phyloP scores from a whole-genome alignment of 2,888 invertebrate species.

The Trissonchulus latispiculum region DNA sequence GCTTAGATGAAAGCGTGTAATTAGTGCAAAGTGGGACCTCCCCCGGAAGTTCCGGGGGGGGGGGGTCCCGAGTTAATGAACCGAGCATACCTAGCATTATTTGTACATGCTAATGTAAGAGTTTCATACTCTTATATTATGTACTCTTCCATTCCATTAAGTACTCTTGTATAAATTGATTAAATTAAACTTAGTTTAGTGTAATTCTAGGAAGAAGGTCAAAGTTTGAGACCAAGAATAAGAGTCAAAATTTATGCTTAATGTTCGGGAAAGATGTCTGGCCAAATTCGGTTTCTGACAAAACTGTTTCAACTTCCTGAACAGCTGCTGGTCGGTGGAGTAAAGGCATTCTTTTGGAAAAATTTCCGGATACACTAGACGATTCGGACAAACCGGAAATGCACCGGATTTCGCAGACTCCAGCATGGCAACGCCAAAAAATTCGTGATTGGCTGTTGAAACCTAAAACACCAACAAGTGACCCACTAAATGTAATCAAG shows the following conservation, averaged over 20 bases:
- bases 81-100: too few species aligned
- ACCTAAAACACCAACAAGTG: too few species aligned
- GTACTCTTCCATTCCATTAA: too few species aligned
- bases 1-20: too few species aligned
- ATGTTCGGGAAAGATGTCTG: not conserved
- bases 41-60: too few species aligned
- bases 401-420: slow-evolving; percentile 62
- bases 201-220: not conserved
- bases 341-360: slow-evolving; percentile 49
- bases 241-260: not conserved
- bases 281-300: slow-evolving; percentile 23
- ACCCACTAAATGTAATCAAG: too few species aligned
- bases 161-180: too few species aligned
- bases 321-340: slow-evolving; percentile 28
- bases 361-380: slow-evolving; percentile 62
- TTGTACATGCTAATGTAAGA: too few species aligned
- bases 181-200: too few species aligned
- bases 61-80: too few species aligned
- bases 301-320: slow-evolving; percentile 26
- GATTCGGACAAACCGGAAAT: slow-evolving; percentile 59
- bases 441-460: slow-evolving; percentile 66
- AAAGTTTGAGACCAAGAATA: not conserved
- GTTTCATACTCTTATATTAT: too few species aligned
- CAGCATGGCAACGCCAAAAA: slow-evolving; percentile 64
- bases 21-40: too few species aligned